phyloP scores from a whole-genome alignment of 2,113 vertebrate genomes.

The Coreoperca whiteheadi region DNA sequence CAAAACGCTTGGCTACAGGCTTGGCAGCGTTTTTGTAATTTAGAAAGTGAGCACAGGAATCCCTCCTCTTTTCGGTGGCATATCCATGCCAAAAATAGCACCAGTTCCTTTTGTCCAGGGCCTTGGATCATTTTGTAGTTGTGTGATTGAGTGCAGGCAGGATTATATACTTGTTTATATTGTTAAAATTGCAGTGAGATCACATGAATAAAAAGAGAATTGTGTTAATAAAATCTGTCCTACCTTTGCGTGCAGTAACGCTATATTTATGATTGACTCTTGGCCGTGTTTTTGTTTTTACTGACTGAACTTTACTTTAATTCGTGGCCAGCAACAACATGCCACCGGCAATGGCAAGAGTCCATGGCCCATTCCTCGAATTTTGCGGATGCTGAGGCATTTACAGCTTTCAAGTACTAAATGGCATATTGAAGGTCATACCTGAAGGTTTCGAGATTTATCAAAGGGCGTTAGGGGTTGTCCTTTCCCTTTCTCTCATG shows the following conservation, averaged over 20 bases:
- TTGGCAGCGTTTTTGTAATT: background rate
- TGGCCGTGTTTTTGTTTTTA: slow-evolving; percentile 22
- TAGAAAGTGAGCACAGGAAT: background rate
- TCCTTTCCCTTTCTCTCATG: slow-evolving; percentile 16
- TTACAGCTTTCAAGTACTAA: slow-evolving; percentile 30
- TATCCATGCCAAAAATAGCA: background rate
- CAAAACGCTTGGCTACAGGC: background rate
- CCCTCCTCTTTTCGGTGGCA: background rate
- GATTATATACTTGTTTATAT: background rate
- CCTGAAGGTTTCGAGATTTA: slow-evolving; percentile 45
- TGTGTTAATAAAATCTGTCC: background rate
- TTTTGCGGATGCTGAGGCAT: slow-evolving; percentile 28
- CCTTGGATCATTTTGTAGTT: background rate
- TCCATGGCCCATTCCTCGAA: slow-evolving; percentile 15
- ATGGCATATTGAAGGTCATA: slow-evolving; percentile 41
- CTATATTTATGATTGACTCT: slow-evolving; percentile 28
- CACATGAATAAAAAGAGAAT: background rate
- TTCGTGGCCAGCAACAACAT: slow-evolving; percentile 40
- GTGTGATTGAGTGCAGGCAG: background rate
- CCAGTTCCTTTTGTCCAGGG: background rate
- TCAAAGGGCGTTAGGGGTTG: slow-evolving; percentile 4
- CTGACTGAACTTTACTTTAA: slow-evolving; percentile 43
- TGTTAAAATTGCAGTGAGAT: background rate
- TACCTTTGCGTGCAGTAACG: slow-evolving; percentile 13
- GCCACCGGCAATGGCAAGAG: background rate